Evolutionary conservation across 2,797 vertebrate species (phyloP), one percentile per base, ranked within the genome.

Genomic region (Neoniphon sammara): DNA sequence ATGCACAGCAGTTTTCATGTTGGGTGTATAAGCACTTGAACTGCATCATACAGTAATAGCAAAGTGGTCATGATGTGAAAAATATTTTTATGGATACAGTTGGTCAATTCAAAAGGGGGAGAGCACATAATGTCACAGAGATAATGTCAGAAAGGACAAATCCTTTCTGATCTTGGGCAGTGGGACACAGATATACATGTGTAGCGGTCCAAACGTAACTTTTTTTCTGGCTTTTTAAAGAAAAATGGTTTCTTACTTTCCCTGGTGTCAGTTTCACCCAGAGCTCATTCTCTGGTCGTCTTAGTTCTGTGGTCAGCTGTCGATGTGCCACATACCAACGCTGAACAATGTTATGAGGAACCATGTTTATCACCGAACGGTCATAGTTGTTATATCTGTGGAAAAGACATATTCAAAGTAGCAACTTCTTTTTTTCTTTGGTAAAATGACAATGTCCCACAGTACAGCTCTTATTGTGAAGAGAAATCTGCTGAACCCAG

Each of bases 361-460:
- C 79, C 0, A 96, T 97, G 92, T 96, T 97, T 39, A 98, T 94
- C 79, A 96, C 94, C 0, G 96, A 89, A 1, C 96, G 94, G 82
- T 98, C 97, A 0, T 97, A 98, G 94, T 98, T 98, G 84, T 98
- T 99, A 92, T 98, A 99, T 60, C 97, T 98, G 79, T 36, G 50
- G 27, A 53, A 12, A 57, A 66, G 59, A 34, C 4, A 36, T n/a
- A 44, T 44, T 21, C 55, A 36, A 23, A 53, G 59, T n/a, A 27
- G 7, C 1, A 18, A 25, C 47, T 18, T 23, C 53, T 25, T 27
- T 2, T 44, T n/a, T 52, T n/a, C 11, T 47, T 47, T 4, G 1
- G 1, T 18, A 50, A 20, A 10, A 50, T 8, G 47, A 8, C 46
- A 47, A n/a, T 17, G 3, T 39, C 2, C 36, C 36, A 39, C 3